These are phyloP conservation scores for Polydrusus cervinus DNA, from an alignment of 2,888 invertebrate species.

Conservation along the genomic window DNA sequence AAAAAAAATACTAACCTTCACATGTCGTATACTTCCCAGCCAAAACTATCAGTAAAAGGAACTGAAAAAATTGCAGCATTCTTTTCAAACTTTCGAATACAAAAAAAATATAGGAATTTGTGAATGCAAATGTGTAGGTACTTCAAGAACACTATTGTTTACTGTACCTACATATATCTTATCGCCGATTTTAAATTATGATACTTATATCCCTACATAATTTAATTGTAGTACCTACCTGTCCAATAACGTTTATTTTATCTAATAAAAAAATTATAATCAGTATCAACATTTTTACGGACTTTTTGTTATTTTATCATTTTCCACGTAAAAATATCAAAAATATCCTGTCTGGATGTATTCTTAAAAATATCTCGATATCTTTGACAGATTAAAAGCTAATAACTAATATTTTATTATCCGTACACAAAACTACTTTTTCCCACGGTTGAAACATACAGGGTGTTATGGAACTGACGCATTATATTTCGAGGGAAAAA, in stretches of 20 bases:
- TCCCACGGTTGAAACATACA: no score
- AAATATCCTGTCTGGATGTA: background rate
- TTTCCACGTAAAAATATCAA: slow-evolving; percentile 5
- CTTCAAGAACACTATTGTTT: background rate
- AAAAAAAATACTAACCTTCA: background rate
- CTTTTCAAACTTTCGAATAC: background rate
- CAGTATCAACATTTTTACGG: background rate
- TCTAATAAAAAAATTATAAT: background rate
- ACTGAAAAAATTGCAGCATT: background rate
- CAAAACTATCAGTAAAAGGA: background rate
- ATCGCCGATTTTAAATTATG: slow-evolving; percentile 5
- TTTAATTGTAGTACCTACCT: background rate
- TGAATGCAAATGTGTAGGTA: background rate
- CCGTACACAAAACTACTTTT: no score
- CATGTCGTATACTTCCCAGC: background rate
- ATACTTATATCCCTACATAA: background rate
- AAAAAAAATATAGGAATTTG: background rate
- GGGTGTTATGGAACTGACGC: no score
- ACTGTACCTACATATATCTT: background rate
- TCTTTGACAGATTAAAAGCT: background rate
- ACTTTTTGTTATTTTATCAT: background rate
- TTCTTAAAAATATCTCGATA: background rate
- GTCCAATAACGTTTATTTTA: background rate
- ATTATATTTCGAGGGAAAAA: no score
- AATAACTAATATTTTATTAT: no score